These are phyloP conservation scores for Tretioscincus oriximinensis DNA, from an alignment of 2,113 vertebrate species.

Conservation along the genomic window DNA sequence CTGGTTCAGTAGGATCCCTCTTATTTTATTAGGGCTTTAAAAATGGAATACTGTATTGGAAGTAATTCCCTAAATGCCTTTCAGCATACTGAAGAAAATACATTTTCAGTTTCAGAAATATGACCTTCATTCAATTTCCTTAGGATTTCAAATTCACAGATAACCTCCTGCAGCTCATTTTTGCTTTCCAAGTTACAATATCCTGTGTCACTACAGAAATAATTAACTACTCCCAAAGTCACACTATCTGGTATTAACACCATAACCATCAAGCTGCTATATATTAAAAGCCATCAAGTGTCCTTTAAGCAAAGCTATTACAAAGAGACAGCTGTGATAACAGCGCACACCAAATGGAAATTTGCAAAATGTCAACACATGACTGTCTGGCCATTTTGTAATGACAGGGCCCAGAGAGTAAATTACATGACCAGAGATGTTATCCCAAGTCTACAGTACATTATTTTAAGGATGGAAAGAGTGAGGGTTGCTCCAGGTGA, in stretches of 20 bases:
- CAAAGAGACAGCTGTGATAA: background rate
- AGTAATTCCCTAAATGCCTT: background rate
- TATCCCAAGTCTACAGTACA: background rate
- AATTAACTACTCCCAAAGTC: slow-evolving; percentile 40
- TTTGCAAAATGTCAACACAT: background rate
- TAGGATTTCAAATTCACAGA: slow-evolving; percentile 31
- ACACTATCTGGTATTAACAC: background rate
- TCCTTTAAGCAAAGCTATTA: slow-evolving; percentile 24
- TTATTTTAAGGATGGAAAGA: background rate
- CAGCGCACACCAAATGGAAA: slow-evolving; percentile 12
- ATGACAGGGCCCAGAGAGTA: slow-evolving; percentile 6
- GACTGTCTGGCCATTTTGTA: slow-evolving; percentile 8
- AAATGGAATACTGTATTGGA: background rate
- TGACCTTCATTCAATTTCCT: slow-evolving; percentile 35
- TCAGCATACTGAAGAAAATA: background rate
- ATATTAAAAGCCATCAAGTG: background rate
- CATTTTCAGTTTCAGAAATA: slow-evolving; percentile 5
- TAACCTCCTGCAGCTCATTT: slow-evolving; percentile 36
- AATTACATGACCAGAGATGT: slow-evolving; percentile 21
- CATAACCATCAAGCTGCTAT: background rate
- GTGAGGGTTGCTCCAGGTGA: background rate
- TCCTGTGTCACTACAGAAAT: slow-evolving; percentile 35
- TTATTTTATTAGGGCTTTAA: background rate
- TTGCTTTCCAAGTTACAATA: slow-evolving; percentile 37
- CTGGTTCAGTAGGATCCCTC: too few relatives aligned